Percentiles rank a stretch among this genome's conserved stretches.
Conservation (phyloP, 2,888 invertebrate genomes). For the Aphodius sticticus region DNA sequence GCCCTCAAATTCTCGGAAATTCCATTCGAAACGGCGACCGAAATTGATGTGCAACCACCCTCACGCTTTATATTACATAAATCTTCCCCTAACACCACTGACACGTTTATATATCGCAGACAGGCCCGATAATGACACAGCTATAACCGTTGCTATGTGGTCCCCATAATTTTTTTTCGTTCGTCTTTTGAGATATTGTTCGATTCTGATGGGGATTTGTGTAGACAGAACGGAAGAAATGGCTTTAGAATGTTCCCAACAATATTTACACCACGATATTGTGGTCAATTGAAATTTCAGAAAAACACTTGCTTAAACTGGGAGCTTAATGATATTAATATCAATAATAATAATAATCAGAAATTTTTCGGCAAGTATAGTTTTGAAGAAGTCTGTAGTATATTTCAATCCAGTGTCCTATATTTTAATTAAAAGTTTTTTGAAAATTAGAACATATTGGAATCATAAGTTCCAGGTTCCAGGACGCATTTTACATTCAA, state of each 20-base stretch:
- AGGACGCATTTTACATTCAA: no score
- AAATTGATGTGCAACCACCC: constrained; percentile 9
- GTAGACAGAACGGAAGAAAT: background rate
- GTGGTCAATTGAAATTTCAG: background rate
- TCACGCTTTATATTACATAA: constrained; percentile 23
- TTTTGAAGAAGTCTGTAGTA: no score
- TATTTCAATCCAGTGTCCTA: no score
- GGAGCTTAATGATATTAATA: no score
- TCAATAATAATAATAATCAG: no score
- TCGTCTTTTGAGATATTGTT: background rate
- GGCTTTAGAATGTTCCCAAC: background rate
- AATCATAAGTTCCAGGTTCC: no score
- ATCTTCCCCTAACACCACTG: constrained; percentile 12
- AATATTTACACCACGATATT: background rate
- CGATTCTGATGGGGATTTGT: background rate
- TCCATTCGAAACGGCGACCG: background rate
- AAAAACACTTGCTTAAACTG: background rate
- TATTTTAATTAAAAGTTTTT: no score
- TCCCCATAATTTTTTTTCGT: background rate
- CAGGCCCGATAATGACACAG: constrained; percentile 4
- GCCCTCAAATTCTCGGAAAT: background rate
- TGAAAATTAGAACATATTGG: no score
- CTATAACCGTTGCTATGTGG: background rate
- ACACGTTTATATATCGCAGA: constrained; percentile 4
- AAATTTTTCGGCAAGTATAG: no score